Evolutionary conservation across 2,797 vertebrate genomes (phyloP).

Genomic region (Lagothrix lagotricha): DNA sequence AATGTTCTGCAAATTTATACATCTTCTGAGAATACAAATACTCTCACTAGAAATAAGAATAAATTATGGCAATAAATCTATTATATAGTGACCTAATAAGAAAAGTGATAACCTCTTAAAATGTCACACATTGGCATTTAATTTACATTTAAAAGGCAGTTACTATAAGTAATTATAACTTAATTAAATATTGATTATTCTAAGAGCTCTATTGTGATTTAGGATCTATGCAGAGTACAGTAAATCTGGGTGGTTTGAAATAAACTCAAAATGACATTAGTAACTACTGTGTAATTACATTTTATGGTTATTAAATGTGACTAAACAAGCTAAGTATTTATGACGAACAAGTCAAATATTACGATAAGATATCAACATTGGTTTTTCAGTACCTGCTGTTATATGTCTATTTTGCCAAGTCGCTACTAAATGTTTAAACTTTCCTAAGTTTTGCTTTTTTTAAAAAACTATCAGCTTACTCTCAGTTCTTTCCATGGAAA

Average conservation of each 20-base stretch:
- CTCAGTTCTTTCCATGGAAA: slow-evolving; percentile 37
- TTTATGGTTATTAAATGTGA: slow-evolving; percentile 80
- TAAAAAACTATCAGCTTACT: slow-evolving; percentile 30
- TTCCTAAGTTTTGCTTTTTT: slow-evolving; percentile 14
- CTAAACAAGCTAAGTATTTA: slow-evolving; percentile 76
- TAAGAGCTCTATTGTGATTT: slow-evolving; percentile 76
- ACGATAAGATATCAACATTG: slow-evolving; percentile 39
- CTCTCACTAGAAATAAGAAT: slow-evolving; percentile 51
- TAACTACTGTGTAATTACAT: slow-evolving; percentile 79
- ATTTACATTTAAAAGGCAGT: slow-evolving; percentile 78
- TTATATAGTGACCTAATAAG: slow-evolving; percentile 65
- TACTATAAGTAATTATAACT: slow-evolving; percentile 79
- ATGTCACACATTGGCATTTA: slow-evolving; percentile 73
- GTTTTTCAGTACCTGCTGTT: slow-evolving; percentile 50
- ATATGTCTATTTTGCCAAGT: slow-evolving; percentile 10
- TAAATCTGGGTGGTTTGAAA: slow-evolving; percentile 74
- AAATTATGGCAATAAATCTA: slow-evolving; percentile 73
- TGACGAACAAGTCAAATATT: slow-evolving; percentile 66
- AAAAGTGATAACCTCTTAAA: slow-evolving; percentile 78
- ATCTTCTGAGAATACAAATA: slow-evolving; percentile 47
- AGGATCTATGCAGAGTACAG: slow-evolving; percentile 67
- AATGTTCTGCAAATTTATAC: slow-evolving; percentile 41
- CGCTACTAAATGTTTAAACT: slow-evolving; percentile 25
- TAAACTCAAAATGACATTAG: slow-evolving; percentile 78
- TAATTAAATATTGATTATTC: slow-evolving; percentile 86